Evolutionary conservation across 1,140 invertebrate genomes (phyloP), one percentile per base, ranked within the genome.

Genomic region (Drosophila fuyamai): DNA sequence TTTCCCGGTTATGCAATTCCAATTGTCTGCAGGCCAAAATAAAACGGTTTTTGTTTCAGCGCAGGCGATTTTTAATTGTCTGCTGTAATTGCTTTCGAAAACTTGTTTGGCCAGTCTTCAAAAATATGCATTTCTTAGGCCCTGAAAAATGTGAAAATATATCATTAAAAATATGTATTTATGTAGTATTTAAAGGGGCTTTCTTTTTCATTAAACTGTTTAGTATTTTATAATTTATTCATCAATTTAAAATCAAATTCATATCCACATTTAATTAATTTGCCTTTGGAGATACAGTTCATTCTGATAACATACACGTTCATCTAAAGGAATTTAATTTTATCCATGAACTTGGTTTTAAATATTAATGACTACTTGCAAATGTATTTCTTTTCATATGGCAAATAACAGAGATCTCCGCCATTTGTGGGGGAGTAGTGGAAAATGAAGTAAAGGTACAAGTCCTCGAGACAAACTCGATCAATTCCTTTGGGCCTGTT

Each of bases 401-500:
- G 29, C 29, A 32, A 32, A 14, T 5, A 8, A 5, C 10, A 29
- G 47, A 27, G 18, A 10, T 27, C 29, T 23, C n/a, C 18, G 1
- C 1, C 1, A 2, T 10, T 60, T 12, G 7, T 41, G 27, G 13
- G 51, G 16, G 12, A 51, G 36, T n/a, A 16, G 29, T 32, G 13
- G 0, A 10, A 27, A 32, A 6, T 29, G 41, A 35, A 32, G 41
- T 16, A 14, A 23, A 43, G 36, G 23, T 27, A 51, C 35, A 27
- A n/a, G 47, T 53, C 47, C 47, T 41, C 47, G 60, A 51, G 35
- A 44, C 38, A 16, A 51, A 35, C 36, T 43, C n/a, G 60, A 67
- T 67, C 36, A 40, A 47, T n/a, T 35, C 54, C 59, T 62, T 62
- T 62, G 27, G 38, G 32, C 58, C 27, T 63, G 35, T 63, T 40